phyloP scores from a whole-genome alignment of 1,140 invertebrate species.

The Metopolophium dirhodum region DNA sequence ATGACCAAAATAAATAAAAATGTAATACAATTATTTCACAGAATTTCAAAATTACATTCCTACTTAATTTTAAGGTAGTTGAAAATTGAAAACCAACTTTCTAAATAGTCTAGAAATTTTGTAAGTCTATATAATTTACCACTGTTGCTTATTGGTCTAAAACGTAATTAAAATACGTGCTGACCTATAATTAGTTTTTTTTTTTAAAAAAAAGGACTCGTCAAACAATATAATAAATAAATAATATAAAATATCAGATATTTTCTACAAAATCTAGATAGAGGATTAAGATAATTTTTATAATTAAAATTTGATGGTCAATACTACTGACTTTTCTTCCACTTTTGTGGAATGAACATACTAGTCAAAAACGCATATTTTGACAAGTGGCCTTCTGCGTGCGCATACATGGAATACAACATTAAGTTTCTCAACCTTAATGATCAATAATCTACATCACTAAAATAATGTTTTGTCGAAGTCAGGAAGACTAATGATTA shows the following conservation, averaged over 20 bases:
- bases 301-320: background rate
- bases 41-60: no score
- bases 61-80: no score
- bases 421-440: background rate
- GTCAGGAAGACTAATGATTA: background rate
- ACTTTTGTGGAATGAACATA: background rate
- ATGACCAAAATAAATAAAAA: no score
- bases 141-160: no score
- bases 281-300: background rate
- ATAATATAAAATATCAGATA: background rate
- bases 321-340: background rate
- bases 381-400: background rate
- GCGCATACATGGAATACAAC: background rate
- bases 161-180: no score
- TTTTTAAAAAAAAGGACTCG: no score
- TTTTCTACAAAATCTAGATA: background rate
- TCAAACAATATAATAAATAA: background rate
- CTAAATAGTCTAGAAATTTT: no score
- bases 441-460: background rate
- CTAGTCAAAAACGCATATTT: background rate
- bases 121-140: no score
- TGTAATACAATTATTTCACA: no score
- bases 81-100: no score
- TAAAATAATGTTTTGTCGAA: background rate
- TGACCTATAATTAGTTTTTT: no score